Evolutionary conservation across 2,888 invertebrate genomes (phyloP).

Genomic region (Nephrotoma guestfalica): DNA sequence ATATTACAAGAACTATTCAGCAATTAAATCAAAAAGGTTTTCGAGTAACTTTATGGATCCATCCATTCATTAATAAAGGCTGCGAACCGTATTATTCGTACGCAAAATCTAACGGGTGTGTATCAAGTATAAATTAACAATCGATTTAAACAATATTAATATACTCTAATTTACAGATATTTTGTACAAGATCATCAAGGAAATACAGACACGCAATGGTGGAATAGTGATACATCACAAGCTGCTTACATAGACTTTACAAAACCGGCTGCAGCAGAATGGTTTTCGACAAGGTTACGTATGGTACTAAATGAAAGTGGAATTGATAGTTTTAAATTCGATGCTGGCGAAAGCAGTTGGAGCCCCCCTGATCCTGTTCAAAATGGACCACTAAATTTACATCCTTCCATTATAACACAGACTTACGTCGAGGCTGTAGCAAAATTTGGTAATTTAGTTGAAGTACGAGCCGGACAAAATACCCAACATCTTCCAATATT

Average conservation of each 20-base stretch:
- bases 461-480: slow-evolving; percentile 47
- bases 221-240: slow-evolving; percentile 29
- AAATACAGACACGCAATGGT: slow-evolving; percentile 33
- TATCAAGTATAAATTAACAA: neutral
- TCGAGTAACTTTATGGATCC: slow-evolving; percentile 67
- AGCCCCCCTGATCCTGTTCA: slow-evolving; percentile 41
- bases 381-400: slow-evolving; percentile 35
- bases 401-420: slow-evolving; percentile 31
- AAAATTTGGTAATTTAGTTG: slow-evolving; percentile 42
- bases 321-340: slow-evolving; percentile 62
- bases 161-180: slow-evolving; percentile 16
- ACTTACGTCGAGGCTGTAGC: slow-evolving; percentile 39
- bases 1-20: slow-evolving; percentile 44
- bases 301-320: slow-evolving; percentile 42
- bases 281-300: slow-evolving; percentile 36
- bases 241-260: slow-evolving; percentile 53
- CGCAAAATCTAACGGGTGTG: slow-evolving; percentile 42
- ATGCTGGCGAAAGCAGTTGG: slow-evolving; percentile 59
- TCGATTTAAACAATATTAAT: neutral
- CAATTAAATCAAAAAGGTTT: slow-evolving; percentile 51
- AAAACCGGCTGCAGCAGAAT: slow-evolving; percentile 41
- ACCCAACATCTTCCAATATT: slow-evolving; percentile 52
- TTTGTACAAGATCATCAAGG: slow-evolving; percentile 33
- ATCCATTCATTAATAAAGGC: slow-evolving; percentile 69
- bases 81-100: slow-evolving; percentile 46